Evolutionary conservation across 2,888 invertebrate species (phyloP).

Genomic region (Trachelus tabidus): DNA sequence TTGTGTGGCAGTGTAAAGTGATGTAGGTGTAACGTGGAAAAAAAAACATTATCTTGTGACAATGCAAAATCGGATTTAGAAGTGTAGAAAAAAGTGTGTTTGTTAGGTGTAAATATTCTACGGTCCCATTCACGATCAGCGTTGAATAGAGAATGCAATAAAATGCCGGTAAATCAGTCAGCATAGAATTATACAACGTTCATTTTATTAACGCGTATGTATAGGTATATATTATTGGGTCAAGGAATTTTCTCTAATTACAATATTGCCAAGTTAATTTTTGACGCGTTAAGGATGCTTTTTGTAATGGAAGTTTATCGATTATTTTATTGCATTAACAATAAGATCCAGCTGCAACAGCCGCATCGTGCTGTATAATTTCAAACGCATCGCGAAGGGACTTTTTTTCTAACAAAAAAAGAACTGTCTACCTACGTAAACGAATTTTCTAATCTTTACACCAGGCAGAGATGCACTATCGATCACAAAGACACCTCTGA

Average conservation of each 20-base stretch:
- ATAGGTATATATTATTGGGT: background rate
- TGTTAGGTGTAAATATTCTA: background rate
- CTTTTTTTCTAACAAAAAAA: background rate
- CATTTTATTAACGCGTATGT: background rate
- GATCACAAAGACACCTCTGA: slow-evolving; percentile 37
- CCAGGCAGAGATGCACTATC: slow-evolving; percentile 61
- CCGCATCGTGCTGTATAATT: background rate
- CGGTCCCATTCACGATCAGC: background rate
- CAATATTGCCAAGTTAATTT: background rate
- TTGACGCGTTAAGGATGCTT: background rate
- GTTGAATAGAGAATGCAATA: background rate
- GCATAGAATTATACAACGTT: background rate
- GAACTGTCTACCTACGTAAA: slow-evolving; percentile 9
- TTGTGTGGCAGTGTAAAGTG: background rate
- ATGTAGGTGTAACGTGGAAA: background rate
- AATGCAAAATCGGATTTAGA: background rate
- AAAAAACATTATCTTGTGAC: background rate
- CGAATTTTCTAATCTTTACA: slow-evolving; percentile 22
- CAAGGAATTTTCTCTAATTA: background rate
- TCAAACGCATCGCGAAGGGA: background rate
- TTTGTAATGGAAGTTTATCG: background rate
- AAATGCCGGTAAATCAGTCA: background rate
- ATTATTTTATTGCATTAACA: background rate
- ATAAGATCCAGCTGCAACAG: background rate
- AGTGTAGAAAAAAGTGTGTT: background rate